Conservation (phyloP, 2,888 invertebrate genomes). For the Rhaphigaster nebulosa region DNA sequence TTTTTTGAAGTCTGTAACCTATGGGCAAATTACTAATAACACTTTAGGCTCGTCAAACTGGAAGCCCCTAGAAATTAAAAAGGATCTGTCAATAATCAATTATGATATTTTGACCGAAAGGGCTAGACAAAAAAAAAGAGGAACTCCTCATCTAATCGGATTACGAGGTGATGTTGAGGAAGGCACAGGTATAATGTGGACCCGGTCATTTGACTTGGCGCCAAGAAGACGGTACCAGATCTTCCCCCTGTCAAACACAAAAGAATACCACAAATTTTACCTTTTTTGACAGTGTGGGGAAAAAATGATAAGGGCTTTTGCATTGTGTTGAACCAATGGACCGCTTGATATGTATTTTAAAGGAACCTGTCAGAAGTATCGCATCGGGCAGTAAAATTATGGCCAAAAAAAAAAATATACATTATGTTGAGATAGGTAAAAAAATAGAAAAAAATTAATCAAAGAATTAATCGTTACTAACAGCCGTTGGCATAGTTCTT, state of each 20-base stretch:
- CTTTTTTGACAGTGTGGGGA: background rate
- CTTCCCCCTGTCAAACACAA: background rate
- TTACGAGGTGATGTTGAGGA: constrained; percentile 34
- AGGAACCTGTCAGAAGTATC: background rate
- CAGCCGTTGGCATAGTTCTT: no score
- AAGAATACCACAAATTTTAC: constrained; percentile 46
- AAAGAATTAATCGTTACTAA: no score
- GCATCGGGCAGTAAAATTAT: background rate
- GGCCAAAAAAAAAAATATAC: background rate
- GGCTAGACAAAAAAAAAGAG: constrained; percentile 32
- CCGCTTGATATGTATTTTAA: background rate
- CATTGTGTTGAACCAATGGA: background rate
- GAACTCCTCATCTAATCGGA: background rate
- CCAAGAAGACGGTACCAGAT: background rate
- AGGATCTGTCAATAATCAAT: background rate
- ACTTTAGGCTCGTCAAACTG: background rate
- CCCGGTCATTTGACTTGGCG: background rate
- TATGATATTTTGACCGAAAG: constrained; percentile 33
- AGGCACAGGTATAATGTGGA: constrained; percentile 8
- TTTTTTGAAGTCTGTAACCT: background rate
- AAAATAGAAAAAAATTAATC: background rate
- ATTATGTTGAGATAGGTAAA: background rate
- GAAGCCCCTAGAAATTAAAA: background rate
- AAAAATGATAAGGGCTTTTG: constrained; percentile 1
- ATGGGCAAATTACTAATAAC: background rate